Conservation (phyloP, 2,797 vertebrate species). For the Brotula barbata region DNA sequence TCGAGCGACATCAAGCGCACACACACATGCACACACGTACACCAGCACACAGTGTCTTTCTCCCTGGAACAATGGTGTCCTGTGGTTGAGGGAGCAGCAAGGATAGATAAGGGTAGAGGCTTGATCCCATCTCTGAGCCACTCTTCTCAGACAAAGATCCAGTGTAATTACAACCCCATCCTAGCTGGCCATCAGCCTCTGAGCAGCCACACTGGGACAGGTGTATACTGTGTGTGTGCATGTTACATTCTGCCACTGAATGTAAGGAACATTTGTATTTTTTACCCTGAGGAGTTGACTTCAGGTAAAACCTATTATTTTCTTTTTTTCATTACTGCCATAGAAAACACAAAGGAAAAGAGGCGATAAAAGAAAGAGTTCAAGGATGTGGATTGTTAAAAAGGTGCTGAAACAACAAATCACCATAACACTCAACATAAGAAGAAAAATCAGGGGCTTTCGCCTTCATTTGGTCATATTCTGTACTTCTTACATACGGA, state of each 20-base stretch:
- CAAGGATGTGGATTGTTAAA: too few relatives aligned
- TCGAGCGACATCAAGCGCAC: conserved; percentile 22
- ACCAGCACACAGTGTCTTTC: conserved; percentile 23
- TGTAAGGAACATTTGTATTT: neutral
- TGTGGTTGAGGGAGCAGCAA: conserved; percentile 47
- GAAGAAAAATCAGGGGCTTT: too few relatives aligned
- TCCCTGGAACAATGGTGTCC: conserved; percentile 35
- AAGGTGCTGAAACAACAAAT: too few relatives aligned
- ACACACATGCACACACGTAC: neutral
- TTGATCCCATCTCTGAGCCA: conserved; percentile 53
- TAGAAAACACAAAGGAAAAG: conserved; percentile 9
- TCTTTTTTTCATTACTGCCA: conserved; percentile 7
- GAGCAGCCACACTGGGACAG: conserved; percentile 14
- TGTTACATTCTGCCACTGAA: conserved; percentile 1
- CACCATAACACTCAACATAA: too few relatives aligned
- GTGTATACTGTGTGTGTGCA: neutral
- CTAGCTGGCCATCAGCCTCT: conserved; percentile 32
- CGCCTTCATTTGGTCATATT: too few relatives aligned
- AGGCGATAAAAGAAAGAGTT: conserved; percentile 15
- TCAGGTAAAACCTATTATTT: conserved; percentile 8
- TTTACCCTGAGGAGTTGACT: conserved; percentile 1
- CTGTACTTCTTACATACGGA: too few relatives aligned
- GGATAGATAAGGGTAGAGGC: conserved; percentile 47
- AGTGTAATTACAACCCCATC: conserved; percentile 59
- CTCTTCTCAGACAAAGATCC: conserved; percentile 37